Evolutionary conservation across 2,113 vertebrate genomes (phyloP), one percentile per base, ranked within the genome.

Genomic region (Ciconia boyciana): DNA sequence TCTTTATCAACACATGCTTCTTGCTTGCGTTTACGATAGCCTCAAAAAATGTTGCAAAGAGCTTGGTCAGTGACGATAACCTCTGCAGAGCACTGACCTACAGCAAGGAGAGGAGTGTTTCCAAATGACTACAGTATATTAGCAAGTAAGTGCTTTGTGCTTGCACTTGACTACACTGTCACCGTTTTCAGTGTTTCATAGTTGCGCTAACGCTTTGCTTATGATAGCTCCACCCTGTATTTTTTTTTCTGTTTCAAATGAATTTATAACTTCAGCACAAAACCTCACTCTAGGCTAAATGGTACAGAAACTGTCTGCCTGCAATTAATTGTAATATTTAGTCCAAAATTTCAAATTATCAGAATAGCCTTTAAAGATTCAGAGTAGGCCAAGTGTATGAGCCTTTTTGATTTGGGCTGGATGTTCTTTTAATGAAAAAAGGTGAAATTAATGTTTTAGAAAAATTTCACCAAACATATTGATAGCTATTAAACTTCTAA

Each of bases 1-100:
- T 91, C 72, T 96, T 96, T 96, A 95, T 95, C 94, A 94, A 61
- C 90, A 93, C 70, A 87, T 90, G 64, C 88, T 84, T 95, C 82
- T 89, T 91, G 44, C 88, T 89, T 91, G 85, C 72, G 62, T 82
- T 78, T 91, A 68, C 0, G 28, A 93, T 89, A 93, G 80, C 90
- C 94, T 94, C 69, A 83, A 93, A 95, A 91, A 93, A 83, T 66
- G n/a, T 79, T 93, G 44, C 93, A 68, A 87, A 95, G 85, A 92
- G 36, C 58, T 91, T 79, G 64, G 94, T 84, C 91, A 82, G 66
- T 91, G 81, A 69, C 58, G 96, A 89, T 94, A 93, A 96, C 92
- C 91, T 97, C 90, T 93, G 43, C 70, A 76, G 72, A 91, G 34
- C 65, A 75, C 49, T 93, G 93, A 87, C 88, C 69, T 96, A 70